Base-by-base conservation (phyloP, 2,797 vertebrate genomes). In the Coilia nasus region DNA sequence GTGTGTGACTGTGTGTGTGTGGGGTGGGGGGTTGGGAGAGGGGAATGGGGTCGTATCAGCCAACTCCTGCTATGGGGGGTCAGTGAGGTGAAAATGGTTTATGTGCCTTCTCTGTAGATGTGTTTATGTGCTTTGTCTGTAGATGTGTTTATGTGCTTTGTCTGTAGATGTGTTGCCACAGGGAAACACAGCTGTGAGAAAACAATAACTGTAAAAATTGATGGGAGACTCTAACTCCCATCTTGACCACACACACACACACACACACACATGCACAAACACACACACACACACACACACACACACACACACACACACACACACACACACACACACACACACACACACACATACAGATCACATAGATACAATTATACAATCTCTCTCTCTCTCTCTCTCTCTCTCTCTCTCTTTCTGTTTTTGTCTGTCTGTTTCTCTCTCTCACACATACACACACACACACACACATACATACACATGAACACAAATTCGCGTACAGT, bases 181-280 rank as follows among this genome's bases (percentile, higher is more conserved):
- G 71, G 71, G 71, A 44, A 41, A 75, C 67, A 75, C 67, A 78
- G 35, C 71, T 78, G 71, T 41, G 71, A 78, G 71, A 41, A 78
- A 78, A 78, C 71, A 78, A 78, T 78, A 78, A 78, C 71, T 78
- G 71, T 35, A 78, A 7, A 78, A 44, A 44, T 44, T 31, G 17
- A 10, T 35, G 17, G 71, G 6, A 35, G 67, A 35, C 35, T 6
- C 23, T 71, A 11, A 28, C 71, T 78, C 35, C 23, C 14, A 14
- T 75, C 17, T 9, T 78, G 31, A 78, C 28, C 64, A 28, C 64
- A 28, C 64, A 64, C 60, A 25, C 60, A 10, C 23, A 25, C 23
- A 64, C 60, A 25, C 23, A 64, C 60, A 64, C 60, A 23, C 60
- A 25, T n/a, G 9, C 60, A 25, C n/a, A 62, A 6, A 62, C n/a